phyloP scores from a whole-genome alignment of 2,888 invertebrate genomes.

The Tachina fera region DNA sequence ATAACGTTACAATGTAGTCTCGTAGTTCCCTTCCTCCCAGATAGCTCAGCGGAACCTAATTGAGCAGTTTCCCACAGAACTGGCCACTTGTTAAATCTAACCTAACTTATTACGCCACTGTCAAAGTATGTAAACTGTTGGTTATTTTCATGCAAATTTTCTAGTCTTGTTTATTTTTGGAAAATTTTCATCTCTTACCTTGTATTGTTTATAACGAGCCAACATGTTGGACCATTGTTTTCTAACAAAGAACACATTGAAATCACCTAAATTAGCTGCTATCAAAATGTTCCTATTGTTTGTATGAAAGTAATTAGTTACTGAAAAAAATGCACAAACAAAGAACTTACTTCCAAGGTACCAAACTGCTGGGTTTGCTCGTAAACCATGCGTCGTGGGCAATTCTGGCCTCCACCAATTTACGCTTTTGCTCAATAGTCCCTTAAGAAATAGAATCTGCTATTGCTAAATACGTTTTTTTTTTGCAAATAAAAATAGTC shows the following conservation, averaged over 20 bases:
- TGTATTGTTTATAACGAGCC: slow-evolving; percentile 79
- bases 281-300: slow-evolving; percentile 77
- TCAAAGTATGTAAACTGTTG: too few species aligned
- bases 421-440: slow-evolving; percentile 80
- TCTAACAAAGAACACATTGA: slow-evolving; percentile 78
- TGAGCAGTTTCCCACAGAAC: too few species aligned
- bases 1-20: too few species aligned
- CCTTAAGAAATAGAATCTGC: slow-evolving; percentile 73
- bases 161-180: too few species aligned
- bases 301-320: neutral
- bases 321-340: neutral
- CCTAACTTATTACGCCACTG: too few species aligned
- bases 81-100: too few species aligned
- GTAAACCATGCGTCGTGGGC: slow-evolving; percentile 78
- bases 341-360: slow-evolving; percentile 80
- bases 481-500: slow-evolving; percentile 8
- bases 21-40: too few species aligned
- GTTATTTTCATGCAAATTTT: too few species aligned
- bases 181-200: slow-evolving; percentile 72
- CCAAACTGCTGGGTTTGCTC: slow-evolving; percentile 76
- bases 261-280: slow-evolving; percentile 78
- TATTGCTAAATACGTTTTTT: neutral
- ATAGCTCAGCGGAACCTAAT: too few species aligned
- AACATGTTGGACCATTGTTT: slow-evolving; percentile 81
- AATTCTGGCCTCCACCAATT: slow-evolving; percentile 79